These are phyloP conservation scores for Ephydatia muelleri DNA, from an alignment of 37 sponge, comb jelly and placozoan genomes.

Conservation along the genomic window DNA sequence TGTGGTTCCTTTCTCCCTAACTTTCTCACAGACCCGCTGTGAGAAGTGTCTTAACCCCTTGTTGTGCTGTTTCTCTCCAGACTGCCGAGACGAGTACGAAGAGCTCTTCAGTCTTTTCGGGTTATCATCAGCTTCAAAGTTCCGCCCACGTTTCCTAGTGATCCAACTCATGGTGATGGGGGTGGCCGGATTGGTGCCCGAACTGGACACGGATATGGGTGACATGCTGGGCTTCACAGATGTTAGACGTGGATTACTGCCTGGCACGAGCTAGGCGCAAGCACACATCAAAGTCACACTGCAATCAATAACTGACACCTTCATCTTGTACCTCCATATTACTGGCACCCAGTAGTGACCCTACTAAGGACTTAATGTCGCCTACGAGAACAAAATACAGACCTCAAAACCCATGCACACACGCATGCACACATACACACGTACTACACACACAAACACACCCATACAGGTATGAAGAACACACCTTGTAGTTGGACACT, in stretches of 20 bases:
- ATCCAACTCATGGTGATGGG: conserved; percentile 18
- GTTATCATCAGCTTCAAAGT: conserved; percentile 16
- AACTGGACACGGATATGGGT: neutral
- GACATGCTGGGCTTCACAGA: neutral
- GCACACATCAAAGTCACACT: neutral
- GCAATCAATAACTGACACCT: neutral
- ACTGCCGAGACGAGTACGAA: conserved; percentile 43
- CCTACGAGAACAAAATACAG: neutral
- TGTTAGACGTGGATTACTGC: conserved; percentile 4
- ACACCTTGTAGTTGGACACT: neutral
- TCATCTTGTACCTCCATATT: neutral
- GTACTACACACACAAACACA: conserved; percentile 49
- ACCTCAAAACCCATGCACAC: conserved; percentile 4
- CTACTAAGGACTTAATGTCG: neutral
- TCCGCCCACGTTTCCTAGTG: conserved; percentile 31
- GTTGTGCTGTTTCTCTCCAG: conserved; percentile 61
- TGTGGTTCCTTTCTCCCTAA: conserved; percentile 86
- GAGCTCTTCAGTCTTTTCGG: conserved; percentile 16
- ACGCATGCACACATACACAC: conserved; percentile 34
- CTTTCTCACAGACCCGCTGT: conserved; percentile 96
- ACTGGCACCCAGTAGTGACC: neutral
- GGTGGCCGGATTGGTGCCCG: conserved; percentile 18
- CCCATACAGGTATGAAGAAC: conserved; percentile 36
- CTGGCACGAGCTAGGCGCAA: conserved; percentile 19
- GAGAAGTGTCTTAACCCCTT: conserved; percentile 95